phyloP scores from a whole-genome alignment of 2,113 vertebrate genomes.

The Caretta caretta region DNA sequence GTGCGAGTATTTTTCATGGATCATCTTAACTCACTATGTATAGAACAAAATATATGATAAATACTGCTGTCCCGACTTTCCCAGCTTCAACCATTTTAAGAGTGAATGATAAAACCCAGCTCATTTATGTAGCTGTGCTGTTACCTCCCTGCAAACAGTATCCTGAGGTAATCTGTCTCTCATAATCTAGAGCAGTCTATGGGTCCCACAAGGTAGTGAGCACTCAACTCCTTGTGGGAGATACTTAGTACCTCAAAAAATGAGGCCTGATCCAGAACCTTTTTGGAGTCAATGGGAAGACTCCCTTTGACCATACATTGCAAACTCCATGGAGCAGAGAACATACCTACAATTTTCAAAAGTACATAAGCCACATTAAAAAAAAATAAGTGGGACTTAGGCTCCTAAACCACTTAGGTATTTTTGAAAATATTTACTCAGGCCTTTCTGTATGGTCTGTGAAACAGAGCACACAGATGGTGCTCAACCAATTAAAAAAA shows the following conservation, averaged over 20 bases:
- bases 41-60: not conserved
- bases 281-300: not conserved
- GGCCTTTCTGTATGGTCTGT: not conserved
- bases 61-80: not conserved
- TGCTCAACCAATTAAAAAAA: not conserved
- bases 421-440: constrained; percentile 37
- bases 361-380: not conserved
- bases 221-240: rapidly evolving
- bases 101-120: not conserved
- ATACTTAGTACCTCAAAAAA: not conserved
- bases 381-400: not conserved
- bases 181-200: not conserved
- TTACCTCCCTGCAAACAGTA: constrained; percentile 12
- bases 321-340: not conserved
- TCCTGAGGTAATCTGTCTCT: not conserved
- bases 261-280: not conserved
- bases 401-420: constrained; percentile 7
- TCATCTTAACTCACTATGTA: constrained; percentile 6
- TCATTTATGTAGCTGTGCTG: not conserved
- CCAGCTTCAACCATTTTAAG: not conserved
- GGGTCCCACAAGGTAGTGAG: not conserved
- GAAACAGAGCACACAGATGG: not conserved
- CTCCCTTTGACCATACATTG: not conserved
- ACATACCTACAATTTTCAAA: constrained; percentile 14
- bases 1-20: not conserved